Conservation (phyloP, 1,140 invertebrate genomes). For the Trypoxylus dichotomus region DNA sequence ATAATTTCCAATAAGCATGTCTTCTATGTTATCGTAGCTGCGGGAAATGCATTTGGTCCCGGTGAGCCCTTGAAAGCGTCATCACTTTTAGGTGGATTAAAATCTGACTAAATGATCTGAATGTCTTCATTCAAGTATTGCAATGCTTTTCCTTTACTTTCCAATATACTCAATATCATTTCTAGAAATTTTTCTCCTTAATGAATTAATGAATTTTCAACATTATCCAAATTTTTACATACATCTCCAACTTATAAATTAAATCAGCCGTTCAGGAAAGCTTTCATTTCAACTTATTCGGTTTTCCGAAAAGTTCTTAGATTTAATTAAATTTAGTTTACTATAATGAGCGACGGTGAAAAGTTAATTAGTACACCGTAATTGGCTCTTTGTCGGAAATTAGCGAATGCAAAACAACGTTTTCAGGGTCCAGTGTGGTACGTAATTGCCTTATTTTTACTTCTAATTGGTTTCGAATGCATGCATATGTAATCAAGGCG, state of each 20-base stretch:
- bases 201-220: not conserved
- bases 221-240: too few species aligned
- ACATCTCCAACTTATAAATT: too few species aligned
- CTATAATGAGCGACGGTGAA: not conserved
- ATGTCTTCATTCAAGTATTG: too few species aligned
- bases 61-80: too few species aligned
- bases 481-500: not conserved
- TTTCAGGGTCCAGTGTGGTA: not conserved
- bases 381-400: slow-evolving; percentile 11
- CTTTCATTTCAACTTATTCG: not conserved
- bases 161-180: too few species aligned
- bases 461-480: not conserved
- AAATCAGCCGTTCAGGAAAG: not conserved
- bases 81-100: too few species aligned
- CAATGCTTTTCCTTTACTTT: too few species aligned
- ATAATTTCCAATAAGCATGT: too few species aligned
- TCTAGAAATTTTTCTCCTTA: not conserved
- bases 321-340: slow-evolving; percentile 4
- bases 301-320: not conserved
- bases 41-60: too few species aligned
- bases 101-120: too few species aligned
- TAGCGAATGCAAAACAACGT: not conserved
- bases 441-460: slow-evolving; percentile 13
- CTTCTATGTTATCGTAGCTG: too few species aligned
- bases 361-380: slow-evolving; percentile 15